phyloP scores from a whole-genome alignment of 2,888 invertebrate genomes.

The Pterostichus madidus region DNA sequence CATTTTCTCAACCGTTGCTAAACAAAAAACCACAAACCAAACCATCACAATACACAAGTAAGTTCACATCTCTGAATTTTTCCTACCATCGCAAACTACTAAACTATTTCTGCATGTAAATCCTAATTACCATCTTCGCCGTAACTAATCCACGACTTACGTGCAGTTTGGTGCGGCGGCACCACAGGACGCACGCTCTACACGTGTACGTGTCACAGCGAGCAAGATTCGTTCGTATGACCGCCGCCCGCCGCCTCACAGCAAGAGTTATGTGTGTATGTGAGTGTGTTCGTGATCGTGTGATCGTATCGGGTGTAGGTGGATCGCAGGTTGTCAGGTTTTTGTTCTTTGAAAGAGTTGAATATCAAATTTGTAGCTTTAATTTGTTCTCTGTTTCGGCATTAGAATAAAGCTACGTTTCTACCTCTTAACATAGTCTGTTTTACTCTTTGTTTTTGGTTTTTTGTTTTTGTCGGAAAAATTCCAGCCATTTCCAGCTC shows the following conservation, averaged over 20 bases:
- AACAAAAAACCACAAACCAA: too few species aligned
- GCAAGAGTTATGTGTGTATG: slow-evolving; percentile 3
- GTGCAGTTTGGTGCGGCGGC: neutral
- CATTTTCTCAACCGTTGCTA: too few species aligned
- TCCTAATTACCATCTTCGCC: slow-evolving; percentile 18
- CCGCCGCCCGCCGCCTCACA: neutral
- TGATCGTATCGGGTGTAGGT: neutral
- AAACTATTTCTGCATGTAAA: neutral
- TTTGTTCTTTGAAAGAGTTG: neutral
- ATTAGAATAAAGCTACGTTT: too few species aligned
- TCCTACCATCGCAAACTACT: too few species aligned
- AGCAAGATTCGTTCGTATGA: slow-evolving; percentile 40
- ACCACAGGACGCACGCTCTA: slow-evolving; percentile 11
- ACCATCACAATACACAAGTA: too few species aligned
- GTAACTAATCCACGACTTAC: slow-evolving; percentile 3
- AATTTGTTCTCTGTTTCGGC: neutral
- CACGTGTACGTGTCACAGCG: slow-evolving; percentile 42
- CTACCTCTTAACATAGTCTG: too few species aligned
- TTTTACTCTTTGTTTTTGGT: too few species aligned
- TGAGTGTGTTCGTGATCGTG: slow-evolving; percentile 4
- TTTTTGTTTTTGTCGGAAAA: too few species aligned
- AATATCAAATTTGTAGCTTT: slow-evolving; percentile 7
- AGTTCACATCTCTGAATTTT: too few species aligned
- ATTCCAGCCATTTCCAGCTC: too few species aligned
- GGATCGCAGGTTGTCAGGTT: neutral